phyloP scores from a whole-genome alignment of 2,888 invertebrate species.

The Nemurella pictetii region DNA sequence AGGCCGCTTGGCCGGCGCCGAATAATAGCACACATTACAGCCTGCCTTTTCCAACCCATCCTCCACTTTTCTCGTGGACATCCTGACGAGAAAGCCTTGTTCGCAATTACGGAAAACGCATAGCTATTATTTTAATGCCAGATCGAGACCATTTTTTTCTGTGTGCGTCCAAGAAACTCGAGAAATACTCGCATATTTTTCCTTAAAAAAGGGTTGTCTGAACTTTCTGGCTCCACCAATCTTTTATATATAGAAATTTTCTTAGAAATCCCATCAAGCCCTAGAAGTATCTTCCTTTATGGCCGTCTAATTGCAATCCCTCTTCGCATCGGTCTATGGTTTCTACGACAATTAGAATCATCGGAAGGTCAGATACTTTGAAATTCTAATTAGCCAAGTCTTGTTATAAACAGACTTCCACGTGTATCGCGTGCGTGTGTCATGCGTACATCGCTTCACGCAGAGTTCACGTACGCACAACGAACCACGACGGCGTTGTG shows the following conservation, averaged over 20 bases:
- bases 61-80: neutral
- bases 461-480: neutral
- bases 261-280: neutral
- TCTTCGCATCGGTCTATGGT: neutral
- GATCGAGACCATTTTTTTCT: neutral
- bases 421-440: neutral
- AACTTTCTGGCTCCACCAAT: neutral
- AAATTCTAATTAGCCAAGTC: neutral
- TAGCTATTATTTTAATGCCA: neutral
- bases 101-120: neutral
- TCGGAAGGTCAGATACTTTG: neutral
- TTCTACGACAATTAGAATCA: neutral
- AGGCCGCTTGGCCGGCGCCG: neutral
- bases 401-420: neutral
- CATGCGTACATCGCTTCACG: neutral
- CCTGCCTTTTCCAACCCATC: neutral
- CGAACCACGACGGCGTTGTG: too few species aligned
- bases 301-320: neutral
- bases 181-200: neutral
- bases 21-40: neutral
- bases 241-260: neutral
- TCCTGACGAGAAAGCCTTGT: too few species aligned
- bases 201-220: neutral
- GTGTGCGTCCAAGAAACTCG: neutral
- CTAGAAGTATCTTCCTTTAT: neutral